Conservation (phyloP, 1,140 invertebrate species). For the Solenopsis fugax region DNA sequence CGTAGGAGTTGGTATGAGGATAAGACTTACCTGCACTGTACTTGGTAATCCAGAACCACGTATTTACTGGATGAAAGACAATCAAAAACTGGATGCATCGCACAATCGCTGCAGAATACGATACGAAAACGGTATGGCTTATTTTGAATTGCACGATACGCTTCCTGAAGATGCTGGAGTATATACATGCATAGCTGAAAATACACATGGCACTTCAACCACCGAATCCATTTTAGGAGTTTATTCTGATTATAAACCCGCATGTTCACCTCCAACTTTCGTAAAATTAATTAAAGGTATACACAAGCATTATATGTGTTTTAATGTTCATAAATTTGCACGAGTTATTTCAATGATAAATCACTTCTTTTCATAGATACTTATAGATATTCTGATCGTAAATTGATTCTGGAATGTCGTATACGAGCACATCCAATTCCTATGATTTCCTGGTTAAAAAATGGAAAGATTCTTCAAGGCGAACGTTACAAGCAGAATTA, state of each 20-base stretch:
- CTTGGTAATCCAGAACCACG: slow-evolving; percentile 93
- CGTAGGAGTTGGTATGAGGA: slow-evolving; percentile 90
- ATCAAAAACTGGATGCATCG: slow-evolving; percentile 87
- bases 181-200: slow-evolving; percentile 92
- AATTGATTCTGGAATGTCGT: slow-evolving; percentile 92
- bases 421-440: slow-evolving; percentile 91
- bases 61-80: slow-evolving; percentile 94
- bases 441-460: slow-evolving; percentile 92
- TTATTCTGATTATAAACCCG: slow-evolving; percentile 90
- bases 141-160: slow-evolving; percentile 91
- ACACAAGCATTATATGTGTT: slow-evolving; percentile 17
- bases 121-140: slow-evolving; percentile 90
- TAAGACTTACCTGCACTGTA: slow-evolving; percentile 94
- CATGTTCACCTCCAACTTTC: slow-evolving; percentile 91
- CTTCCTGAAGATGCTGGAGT: slow-evolving; percentile 90
- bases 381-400: slow-evolving; percentile 90
- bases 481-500: slow-evolving; percentile 89
- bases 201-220: slow-evolving; percentile 90
- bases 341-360: background rate
- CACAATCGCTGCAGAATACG: slow-evolving; percentile 88
- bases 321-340: slow-evolving; percentile 4
- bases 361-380: slow-evolving; percentile 87
- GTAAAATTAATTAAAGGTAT: slow-evolving; percentile 91
- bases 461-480: slow-evolving; percentile 87
- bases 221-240: slow-evolving; percentile 91